Evolutionary conservation across 2,113 vertebrate genomes (phyloP).

Genomic region (Gymnarchus niloticus): DNA sequence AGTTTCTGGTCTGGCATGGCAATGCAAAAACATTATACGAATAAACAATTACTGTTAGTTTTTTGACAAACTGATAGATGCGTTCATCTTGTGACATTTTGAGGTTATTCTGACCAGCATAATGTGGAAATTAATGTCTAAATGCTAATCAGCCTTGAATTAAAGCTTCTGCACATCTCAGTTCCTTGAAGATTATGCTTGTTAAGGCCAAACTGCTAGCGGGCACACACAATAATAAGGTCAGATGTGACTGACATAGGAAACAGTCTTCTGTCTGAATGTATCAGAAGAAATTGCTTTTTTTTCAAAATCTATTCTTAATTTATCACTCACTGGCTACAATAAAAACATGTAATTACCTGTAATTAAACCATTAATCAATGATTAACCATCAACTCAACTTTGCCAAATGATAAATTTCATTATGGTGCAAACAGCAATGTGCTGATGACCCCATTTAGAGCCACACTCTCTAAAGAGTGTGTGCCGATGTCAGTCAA

Average conservation of each 20-base stretch:
- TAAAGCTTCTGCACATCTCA: not conserved
- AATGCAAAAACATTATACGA: not conserved
- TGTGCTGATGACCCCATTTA: not conserved
- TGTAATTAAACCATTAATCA: not conserved
- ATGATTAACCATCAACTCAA: not conserved
- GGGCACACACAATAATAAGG: not conserved
- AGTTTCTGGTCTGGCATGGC: not conserved
- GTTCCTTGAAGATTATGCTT: conserved; percentile 14
- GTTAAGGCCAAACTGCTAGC: conserved; percentile 8
- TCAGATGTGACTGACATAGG: not conserved
- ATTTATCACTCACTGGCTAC: not conserved
- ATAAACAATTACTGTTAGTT: not conserved
- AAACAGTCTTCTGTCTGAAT: not conserved
- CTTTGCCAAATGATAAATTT: not conserved
- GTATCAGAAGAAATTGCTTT: not conserved
- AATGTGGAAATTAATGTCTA: conserved; percentile 16
- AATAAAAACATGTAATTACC: not conserved
- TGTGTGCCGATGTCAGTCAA: not conserved
- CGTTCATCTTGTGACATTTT: not conserved
- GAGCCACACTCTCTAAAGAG: not conserved
- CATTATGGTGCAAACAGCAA: not conserved
- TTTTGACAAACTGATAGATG: not conserved
- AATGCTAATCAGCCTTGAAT: conserved; percentile 13
- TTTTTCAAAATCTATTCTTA: not conserved
- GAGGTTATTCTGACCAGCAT: conserved; percentile 3